Conservation (phyloP, 2,113 vertebrate genomes). For the Symphodus melops region DNA sequence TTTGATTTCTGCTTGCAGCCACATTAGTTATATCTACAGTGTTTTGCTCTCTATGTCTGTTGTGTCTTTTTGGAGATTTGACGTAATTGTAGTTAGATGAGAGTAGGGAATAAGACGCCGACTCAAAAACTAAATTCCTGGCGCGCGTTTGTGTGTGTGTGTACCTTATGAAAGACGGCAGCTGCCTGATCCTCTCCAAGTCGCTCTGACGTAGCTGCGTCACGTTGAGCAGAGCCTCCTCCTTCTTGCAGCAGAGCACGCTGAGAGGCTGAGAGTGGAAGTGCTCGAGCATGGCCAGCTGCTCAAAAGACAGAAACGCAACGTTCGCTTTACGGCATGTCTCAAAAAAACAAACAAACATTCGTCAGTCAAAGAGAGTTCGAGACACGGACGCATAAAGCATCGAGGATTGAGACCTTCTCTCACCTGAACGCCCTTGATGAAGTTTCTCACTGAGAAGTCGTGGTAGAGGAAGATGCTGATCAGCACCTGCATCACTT, state of each 20-base stretch:
- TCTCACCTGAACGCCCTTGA: slow-evolving; percentile 95
- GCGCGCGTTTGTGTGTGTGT: neutral
- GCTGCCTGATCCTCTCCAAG: slow-evolving; percentile 89
- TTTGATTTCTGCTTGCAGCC: neutral
- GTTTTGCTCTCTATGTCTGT: too few relatives aligned
- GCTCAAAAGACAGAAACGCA: slow-evolving; percentile 27
- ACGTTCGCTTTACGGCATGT: neutral
- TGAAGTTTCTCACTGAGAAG: slow-evolving; percentile 96
- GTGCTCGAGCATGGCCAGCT: slow-evolving; percentile 95
- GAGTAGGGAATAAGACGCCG: neutral
- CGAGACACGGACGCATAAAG: neutral
- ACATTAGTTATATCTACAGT: too few relatives aligned
- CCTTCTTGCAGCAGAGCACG: slow-evolving; percentile 88
- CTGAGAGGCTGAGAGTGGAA: slow-evolving; percentile 93
- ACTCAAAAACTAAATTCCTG: neutral
- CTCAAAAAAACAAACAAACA: neutral
- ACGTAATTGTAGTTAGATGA: too few relatives aligned
- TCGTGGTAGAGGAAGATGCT: slow-evolving; percentile 97
- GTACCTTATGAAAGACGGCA: slow-evolving; percentile 94
- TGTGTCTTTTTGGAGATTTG: too few relatives aligned
- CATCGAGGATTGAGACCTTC: neutral
- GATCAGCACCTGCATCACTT: slow-evolving; percentile 92
- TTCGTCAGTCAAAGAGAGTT: neutral
- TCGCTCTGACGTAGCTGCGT: slow-evolving; percentile 83
- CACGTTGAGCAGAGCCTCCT: slow-evolving; percentile 78